A percentile compares a stretch with the other conserved stretches of the same genome.
Conservation (phyloP, 2,888 invertebrate species). For the Cataglyphis cursor region DNA sequence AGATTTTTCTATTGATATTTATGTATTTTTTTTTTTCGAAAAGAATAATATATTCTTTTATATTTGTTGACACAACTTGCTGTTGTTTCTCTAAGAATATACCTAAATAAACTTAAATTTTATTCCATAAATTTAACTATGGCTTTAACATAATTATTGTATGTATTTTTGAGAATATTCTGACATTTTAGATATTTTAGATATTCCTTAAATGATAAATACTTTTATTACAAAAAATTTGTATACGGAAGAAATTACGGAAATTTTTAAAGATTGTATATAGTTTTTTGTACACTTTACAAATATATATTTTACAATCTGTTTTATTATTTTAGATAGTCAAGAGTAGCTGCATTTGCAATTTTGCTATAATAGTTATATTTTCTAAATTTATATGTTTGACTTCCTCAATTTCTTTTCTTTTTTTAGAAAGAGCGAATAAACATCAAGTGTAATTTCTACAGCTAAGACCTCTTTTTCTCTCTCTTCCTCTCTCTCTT, state of each 20-base stretch:
- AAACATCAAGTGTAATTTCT: conserved; percentile 66
- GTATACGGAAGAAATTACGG: not conserved
- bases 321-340: conserved; percentile 2
- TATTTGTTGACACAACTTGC: not conserved
- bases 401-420: conserved; percentile 62
- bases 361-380: conserved; percentile 40
- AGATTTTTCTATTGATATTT: not conserved
- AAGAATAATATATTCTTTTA: not conserved
- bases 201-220: not conserved
- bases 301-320: not conserved
- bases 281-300: not conserved
- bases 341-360: conserved; percentile 36
- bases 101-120: not conserved
- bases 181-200: not conserved
- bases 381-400: conserved; percentile 40
- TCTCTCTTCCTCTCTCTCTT: conserved; percentile 48
- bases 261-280: conserved; percentile 23
- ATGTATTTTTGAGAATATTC: not conserved
- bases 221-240: not conserved
- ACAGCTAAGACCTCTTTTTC: conserved; percentile 60
- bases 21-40: not conserved
- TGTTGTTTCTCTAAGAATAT: not conserved
- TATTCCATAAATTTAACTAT: not conserved
- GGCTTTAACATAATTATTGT: not conserved
- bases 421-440: conserved; percentile 70